These are phyloP conservation scores for Pangasius djambal DNA, from an alignment of 2,797 vertebrate genomes.

Conservation along the genomic window DNA sequence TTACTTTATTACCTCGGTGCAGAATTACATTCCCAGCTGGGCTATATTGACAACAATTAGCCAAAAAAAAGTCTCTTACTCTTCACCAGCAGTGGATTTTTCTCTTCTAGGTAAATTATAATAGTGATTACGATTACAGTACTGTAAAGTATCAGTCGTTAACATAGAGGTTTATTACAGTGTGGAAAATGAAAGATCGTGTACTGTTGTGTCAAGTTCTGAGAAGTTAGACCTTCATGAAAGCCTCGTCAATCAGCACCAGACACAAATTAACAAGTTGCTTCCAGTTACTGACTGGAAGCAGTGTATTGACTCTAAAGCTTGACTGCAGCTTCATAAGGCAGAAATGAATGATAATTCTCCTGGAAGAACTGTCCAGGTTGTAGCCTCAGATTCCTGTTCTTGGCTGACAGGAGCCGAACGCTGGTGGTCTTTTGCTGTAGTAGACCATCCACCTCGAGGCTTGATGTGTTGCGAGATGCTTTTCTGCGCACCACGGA, in stretches of 20 bases:
- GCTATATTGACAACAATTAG: not conserved
- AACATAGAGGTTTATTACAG: no score
- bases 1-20: not conserved
- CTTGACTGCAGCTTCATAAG: constrained; percentile 56
- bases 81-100: not conserved
- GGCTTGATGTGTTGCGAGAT: not conserved
- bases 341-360: not conserved
- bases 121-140: not conserved
- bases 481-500: not conserved
- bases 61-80: not conserved
- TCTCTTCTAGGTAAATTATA: not conserved
- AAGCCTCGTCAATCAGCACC: constrained; percentile 26
- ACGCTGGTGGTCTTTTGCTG: not conserved
- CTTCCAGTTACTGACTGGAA: constrained; percentile 63
- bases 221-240: not conserved
- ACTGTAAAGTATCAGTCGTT: not conserved
- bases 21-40: not conserved
- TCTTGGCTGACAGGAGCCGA: not conserved
- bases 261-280: constrained; percentile 50
- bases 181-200: not conserved
- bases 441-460: not conserved
- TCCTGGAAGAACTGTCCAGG: no score
- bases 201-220: not conserved
- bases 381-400: not conserved
- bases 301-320: constrained; percentile 66